Percentiles rank a stretch among this genome's conserved stretches.
Conservation (phyloP, 1,140 invertebrate species). For the Sinonovacula constricta region DNA sequence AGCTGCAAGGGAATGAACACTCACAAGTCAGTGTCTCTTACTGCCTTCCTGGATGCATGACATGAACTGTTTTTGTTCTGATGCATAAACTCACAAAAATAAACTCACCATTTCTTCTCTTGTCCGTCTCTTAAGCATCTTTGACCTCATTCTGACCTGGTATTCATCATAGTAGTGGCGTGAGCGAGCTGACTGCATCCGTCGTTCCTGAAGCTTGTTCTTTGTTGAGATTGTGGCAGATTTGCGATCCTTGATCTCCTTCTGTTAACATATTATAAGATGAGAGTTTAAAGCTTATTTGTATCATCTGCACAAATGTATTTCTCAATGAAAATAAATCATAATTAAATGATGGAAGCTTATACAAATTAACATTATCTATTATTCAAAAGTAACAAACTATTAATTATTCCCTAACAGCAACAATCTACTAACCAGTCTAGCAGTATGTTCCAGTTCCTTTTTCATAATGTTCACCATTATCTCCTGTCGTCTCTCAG, state of each 20-base stretch:
- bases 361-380: no score
- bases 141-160: constrained; percentile 72
- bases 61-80: no score
- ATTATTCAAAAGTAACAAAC: no score
- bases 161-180: constrained; percentile 77
- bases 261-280: constrained; percentile 60
- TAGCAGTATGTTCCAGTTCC: constrained; percentile 72
- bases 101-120: constrained; percentile 76
- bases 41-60: no score
- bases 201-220: constrained; percentile 73
- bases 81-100: not conserved
- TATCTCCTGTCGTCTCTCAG: constrained; percentile 74
- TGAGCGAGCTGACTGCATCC: constrained; percentile 74
- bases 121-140: constrained; percentile 76
- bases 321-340: no score
- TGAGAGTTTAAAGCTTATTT: no score
- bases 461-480: constrained; percentile 76
- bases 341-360: no score
- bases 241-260: constrained; percentile 73
- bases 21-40: no score
- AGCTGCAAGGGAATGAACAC: no score
- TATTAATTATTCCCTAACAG: no score
- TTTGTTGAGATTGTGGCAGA: constrained; percentile 65
- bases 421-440: constrained; percentile 65
- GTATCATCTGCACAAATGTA: no score